A percentile compares a stretch with the other conserved stretches of the same genome.
phyloP scores from a whole-genome alignment of 2,797 vertebrate species.

The Coreius guichenoti region DNA sequence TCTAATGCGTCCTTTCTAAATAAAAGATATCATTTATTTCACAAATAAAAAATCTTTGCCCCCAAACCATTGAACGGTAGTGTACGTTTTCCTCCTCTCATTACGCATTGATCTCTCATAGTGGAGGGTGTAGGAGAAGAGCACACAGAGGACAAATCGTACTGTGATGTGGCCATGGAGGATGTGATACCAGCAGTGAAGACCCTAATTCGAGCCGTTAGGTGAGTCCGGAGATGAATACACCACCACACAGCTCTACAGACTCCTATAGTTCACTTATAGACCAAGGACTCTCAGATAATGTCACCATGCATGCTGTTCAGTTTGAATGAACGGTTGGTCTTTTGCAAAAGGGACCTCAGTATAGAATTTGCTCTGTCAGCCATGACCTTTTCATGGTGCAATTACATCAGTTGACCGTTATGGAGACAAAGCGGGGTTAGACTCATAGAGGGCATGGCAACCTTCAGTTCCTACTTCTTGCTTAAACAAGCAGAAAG shows the following conservation, averaged over 20 bases:
- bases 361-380: constrained; percentile 50
- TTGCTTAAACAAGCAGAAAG: constrained; percentile 71
- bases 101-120: constrained; percentile 57
- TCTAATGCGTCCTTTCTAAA: background rate
- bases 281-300: constrained; percentile 5
- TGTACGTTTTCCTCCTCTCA: background rate
- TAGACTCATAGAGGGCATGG: constrained; percentile 35
- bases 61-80: background rate
- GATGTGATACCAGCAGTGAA: constrained; percentile 97
- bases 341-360: constrained; percentile 36
- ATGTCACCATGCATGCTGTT: constrained; percentile 8
- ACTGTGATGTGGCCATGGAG: constrained; percentile 91
- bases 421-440: constrained; percentile 52
- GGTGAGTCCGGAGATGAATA: constrained; percentile 76
- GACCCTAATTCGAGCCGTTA: constrained; percentile 91
- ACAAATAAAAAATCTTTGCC: background rate
- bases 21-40: background rate
- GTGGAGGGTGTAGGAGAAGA: constrained; percentile 88
- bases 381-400: constrained; percentile 56
- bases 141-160: constrained; percentile 87
- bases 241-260: background rate
- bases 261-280: constrained; percentile 14
- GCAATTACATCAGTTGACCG: constrained; percentile 48
- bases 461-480: constrained; percentile 54
- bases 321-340: constrained; percentile 30